A percentile compares a stretch with the other conserved stretches of the same genome.
These are phyloP conservation scores for Scomber colias DNA, from an alignment of 2,113 vertebrate species.

Conservation along the genomic window DNA sequence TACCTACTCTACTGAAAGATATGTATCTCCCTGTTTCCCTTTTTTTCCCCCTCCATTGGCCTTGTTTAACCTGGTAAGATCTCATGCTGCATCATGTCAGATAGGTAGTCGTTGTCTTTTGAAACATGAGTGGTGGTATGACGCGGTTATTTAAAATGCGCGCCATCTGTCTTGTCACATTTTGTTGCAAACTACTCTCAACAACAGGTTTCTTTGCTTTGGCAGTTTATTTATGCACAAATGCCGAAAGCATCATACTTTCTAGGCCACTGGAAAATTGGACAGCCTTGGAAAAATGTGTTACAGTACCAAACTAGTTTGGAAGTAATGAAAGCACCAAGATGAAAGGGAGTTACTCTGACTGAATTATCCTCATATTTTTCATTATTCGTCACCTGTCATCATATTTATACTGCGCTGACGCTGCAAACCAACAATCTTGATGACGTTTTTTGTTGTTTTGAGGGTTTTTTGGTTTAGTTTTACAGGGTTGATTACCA, in stretches of 20 bases:
- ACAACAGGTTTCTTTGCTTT: conserved; percentile 33
- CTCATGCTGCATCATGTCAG: neutral
- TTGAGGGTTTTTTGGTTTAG: no score
- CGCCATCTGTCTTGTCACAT: conserved; percentile 50
- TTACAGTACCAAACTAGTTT: conserved; percentile 5
- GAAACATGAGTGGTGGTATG: conserved; percentile 29
- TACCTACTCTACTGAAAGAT: neutral
- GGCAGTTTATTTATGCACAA: conserved; percentile 48
- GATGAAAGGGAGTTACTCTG: neutral
- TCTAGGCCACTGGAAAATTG: conserved; percentile 65
- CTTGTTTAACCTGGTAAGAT: neutral
- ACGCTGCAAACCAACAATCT: neutral
- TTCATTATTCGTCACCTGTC: conserved; percentile 1
- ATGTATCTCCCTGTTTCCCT: neutral
- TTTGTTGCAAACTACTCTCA: conserved; percentile 41
- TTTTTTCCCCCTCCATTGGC: neutral
- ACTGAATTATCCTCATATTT: neutral
- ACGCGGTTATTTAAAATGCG: conserved; percentile 33
- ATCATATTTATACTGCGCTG: neutral
- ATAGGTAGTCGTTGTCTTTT: conserved; percentile 27
- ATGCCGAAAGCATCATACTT: conserved; percentile 57
- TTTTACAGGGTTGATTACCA: neutral
- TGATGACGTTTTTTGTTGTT: neutral
- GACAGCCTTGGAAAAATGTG: conserved; percentile 44
- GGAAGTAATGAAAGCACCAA: neutral